Base-by-base conservation (phyloP, 2,888 invertebrate species). In the Parnassius mnemosyne region DNA sequence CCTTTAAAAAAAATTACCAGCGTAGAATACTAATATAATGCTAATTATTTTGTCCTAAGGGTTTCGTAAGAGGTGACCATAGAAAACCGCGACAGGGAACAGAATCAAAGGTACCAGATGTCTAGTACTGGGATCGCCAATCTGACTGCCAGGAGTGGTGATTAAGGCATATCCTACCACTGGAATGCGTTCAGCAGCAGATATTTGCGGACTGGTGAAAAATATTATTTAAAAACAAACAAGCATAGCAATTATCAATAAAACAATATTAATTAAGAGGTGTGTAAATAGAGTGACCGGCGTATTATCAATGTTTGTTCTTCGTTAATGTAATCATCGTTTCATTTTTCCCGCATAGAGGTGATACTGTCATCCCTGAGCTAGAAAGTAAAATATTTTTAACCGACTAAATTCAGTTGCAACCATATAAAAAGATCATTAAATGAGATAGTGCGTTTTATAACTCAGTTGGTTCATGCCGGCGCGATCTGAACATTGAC, bases 381-480 rank as follows among this genome's bases (percentile, higher is more conserved):
- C 76, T 82, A 82, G 87, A 88, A 87, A 88, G 87, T 87, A 83
- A 85, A 84, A 78, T 77, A 81, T 68, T 68, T 64, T 68, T 66
- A 85, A 67, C 76, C 85, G 77, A 71, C 84, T 71, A 69, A 66
- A 66, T 75, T 61, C 67, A 76, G 75, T 79, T 60, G 81, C 71
- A 70, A 68, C 65, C 68, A 70, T 65, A 68, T 67, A 61, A 69
- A 65, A 67, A 65, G 71, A 69, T 77, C 63, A 65, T 69, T 76
- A n/a, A n/a, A 73, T 76, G 76, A 80, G 77, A 75, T 76, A 71
- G 74, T 75, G 77, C 77, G 75, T 75, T 77, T 78, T 84, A 73
- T 68, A 78, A 85, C 80, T 85, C 69, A 77, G 87, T 83, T 79
- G 88, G 87, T 74, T 87, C 79, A 84, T 79, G 79, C 85, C 81